Evolutionary conservation across 1,140 invertebrate species (phyloP), one percentile per base, ranked within the genome.

Genomic region (Habropoda laboriosa): DNA sequence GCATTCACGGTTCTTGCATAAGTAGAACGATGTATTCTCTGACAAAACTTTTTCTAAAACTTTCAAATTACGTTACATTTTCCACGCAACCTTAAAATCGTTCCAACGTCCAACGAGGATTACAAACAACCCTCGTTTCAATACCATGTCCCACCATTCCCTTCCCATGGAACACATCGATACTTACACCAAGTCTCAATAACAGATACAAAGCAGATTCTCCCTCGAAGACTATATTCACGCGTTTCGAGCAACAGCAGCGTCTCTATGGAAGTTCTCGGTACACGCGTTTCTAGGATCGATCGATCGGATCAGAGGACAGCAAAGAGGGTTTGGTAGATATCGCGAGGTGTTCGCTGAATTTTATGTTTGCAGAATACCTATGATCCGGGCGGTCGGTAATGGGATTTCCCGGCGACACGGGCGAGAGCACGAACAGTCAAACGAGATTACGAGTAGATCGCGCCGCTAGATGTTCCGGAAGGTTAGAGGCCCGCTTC

Each of bases 381-480:
- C 77, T 79, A 79, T 79, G 70, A 73, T 79, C 79, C 57, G 27
- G 16, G 57, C 35, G 49, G 30, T 2, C 30, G 40, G 73, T 76
- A 76, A 81, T 81, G 64, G 74, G 74, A 81, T 81, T 81, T 81
- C 64, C 47, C 64, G 27, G 47, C 51, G 64, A 53, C 66, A 67
- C 32, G 38, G 32, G 16, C 4, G 8, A 21, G 24, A 24, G 71
- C 38, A 68, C 63, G 74, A 81, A 70, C 79, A 70, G 63, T 64
- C 64, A 68, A 81, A 68, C 74, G 79, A 81, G 79, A 81, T 81
- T 81, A 78, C 79, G 74, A 55, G 57, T 24, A 81, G 79, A 81
- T 81, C 79, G 79, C 61, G 74, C 55, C 47, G 45, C 38, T 70
- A 68, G 79, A 81, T 81, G 73, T 81, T 77, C 63, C 74, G 66